Percentiles rank a stretch among this genome's conserved stretches.
phyloP scores from a whole-genome alignment of 1,140 invertebrate species.

The Calosoma granatense region DNA sequence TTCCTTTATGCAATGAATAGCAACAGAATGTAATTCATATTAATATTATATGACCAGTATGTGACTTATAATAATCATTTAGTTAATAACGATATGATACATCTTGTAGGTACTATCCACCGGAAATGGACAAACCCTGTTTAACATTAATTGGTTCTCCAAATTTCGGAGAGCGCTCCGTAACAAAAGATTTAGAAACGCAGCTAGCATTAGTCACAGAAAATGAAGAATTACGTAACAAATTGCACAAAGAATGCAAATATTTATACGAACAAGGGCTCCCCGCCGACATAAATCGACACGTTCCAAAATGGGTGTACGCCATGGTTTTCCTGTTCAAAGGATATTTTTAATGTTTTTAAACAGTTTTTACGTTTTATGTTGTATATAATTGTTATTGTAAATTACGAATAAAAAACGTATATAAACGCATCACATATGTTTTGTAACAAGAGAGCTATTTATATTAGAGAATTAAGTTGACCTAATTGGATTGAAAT shows the following conservation, averaged over 20 bases:
- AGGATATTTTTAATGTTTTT: constrained; percentile 46
- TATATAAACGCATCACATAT: too few species aligned
- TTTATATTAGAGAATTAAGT: too few species aligned
- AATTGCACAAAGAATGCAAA: constrained; percentile 54
- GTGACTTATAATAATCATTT: too few species aligned
- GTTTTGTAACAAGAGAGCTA: too few species aligned
- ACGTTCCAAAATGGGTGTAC: constrained; percentile 48
- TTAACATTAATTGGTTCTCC: constrained; percentile 90
- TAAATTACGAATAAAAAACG: too few species aligned
- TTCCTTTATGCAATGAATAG: too few species aligned
- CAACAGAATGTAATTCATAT: too few species aligned
- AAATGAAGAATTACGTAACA: constrained; percentile 59
- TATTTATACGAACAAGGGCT: constrained; percentile 49
- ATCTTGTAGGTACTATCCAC: constrained; percentile 51
- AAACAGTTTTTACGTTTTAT: too few species aligned
- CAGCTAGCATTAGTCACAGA: constrained; percentile 81
- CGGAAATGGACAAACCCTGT: constrained; percentile 53
- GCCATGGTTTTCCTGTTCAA: constrained; percentile 49
- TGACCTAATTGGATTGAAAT: too few species aligned
- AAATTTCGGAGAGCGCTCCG: constrained; percentile 89
- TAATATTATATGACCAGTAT: too few species aligned
- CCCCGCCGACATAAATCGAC: constrained; percentile 41
- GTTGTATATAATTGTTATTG: too few species aligned
- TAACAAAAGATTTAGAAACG: constrained; percentile 85
- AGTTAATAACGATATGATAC: not conserved